These are phyloP conservation scores for Amblyjoppa fuscipennis DNA, from an alignment of 2,888 invertebrate species.

Conservation along the genomic window DNA sequence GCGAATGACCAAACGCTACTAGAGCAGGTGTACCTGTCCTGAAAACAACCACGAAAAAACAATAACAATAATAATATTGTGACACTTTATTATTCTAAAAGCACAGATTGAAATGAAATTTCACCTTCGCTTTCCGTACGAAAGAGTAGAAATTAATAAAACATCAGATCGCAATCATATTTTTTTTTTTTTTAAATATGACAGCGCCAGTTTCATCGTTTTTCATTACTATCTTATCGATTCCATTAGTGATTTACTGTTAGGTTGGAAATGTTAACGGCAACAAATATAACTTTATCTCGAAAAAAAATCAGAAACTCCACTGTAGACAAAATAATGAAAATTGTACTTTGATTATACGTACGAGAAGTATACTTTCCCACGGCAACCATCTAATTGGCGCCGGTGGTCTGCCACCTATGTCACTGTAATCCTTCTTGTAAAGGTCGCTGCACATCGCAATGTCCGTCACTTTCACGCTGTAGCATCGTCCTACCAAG, in stretches of 20 bases:
- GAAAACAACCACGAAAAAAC: conserved; percentile 71
- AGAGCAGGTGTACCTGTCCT: conserved; percentile 89
- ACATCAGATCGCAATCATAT: neutral
- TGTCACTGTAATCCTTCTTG: conserved; percentile 88
- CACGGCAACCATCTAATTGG: conserved; percentile 89
- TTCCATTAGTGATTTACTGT: neutral
- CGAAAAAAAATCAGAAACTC: conserved; percentile 2
- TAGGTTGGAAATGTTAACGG: neutral
- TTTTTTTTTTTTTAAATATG: neutral
- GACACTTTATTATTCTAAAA: neutral
- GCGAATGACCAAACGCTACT: conserved; percentile 89
- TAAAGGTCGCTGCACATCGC: conserved; percentile 89
- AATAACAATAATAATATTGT: neutral
- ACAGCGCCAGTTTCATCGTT: neutral
- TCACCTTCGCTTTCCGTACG: neutral
- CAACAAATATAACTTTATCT: conserved; percentile 12
- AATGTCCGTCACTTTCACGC: conserved; percentile 88
- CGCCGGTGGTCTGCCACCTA: conserved; percentile 88
- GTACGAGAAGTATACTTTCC: conserved; percentile 89
- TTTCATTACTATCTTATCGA: neutral
- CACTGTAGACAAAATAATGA: conserved; percentile 1
- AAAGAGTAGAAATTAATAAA: neutral
- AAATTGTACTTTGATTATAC: conserved; percentile 59
- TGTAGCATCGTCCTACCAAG: conserved; percentile 87
- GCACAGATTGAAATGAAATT: neutral